Base-by-base conservation (phyloP, 2,797 vertebrate genomes). In the Myiotriccus ornatus region DNA sequence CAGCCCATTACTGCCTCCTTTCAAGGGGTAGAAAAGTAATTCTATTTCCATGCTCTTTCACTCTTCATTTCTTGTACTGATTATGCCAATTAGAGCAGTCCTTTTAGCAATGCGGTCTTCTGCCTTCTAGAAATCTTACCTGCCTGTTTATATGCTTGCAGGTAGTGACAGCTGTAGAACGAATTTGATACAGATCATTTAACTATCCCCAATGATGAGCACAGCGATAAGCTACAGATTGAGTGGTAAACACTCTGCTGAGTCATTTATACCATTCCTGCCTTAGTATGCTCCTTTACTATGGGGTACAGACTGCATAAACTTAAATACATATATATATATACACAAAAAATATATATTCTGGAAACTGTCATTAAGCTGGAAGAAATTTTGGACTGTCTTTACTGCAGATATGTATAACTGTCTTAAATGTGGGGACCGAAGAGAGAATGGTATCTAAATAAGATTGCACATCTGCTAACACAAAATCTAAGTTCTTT, bases 31-130 rank as follows among this genome's bases (percentile, higher is more conserved):
- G 65, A 55, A 69, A 78, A 80, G 56, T 64, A 87, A 83, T 89
- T 92, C 53, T 84, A 46, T 63, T 89, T 92, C 46, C 79, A 86
- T 89, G 62, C 46, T 86, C 10, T 1, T 89, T 89, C 56, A 89
- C 34, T 87, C 75, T 89, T 89, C 50, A 67, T 95, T 90, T 92
- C 79, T 77, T 69, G 53, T 69, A 74, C 62, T 89, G 60, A 93
- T 95, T 64, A 89, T 37, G 39, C 17, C 79, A 89, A 75, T 92
- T 89, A 92, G 28, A 84, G 35, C 15, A 75, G 60, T 65, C 35
- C 55, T 89, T 83, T 84, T 43, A 75, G 50, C 0, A 1, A 86
- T 43, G 67, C 0, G 0, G 73, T 73, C 86, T 91, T 79, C 90
- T 84, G 80, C 37, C 75, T 76, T 50, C 43, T 39, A 76, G 92